Percentiles rank a stretch among this genome's conserved stretches.
phyloP scores from a whole-genome alignment of 2,113 vertebrate species.

The Synchiropus splendidus region DNA sequence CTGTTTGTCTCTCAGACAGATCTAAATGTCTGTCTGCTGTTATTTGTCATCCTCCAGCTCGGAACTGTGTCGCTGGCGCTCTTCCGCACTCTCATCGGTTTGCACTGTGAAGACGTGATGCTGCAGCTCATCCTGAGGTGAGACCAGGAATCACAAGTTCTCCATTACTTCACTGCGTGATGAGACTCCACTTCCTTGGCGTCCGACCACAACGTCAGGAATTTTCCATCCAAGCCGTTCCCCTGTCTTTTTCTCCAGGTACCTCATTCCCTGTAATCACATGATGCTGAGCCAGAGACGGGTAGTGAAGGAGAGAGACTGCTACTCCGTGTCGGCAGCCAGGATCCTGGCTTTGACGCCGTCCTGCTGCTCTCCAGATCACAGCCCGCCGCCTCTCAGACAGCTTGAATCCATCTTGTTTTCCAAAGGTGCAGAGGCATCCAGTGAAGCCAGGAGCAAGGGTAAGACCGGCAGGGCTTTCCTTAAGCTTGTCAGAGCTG shows the following conservation, averaged over 20 bases:
- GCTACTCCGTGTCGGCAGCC: constrained; percentile 85
- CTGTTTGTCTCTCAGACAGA: no score
- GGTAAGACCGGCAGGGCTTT: constrained; percentile 14
- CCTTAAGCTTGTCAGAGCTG: no score
- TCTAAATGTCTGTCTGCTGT: no score
- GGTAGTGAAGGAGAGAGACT: constrained; percentile 86
- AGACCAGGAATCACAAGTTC: constrained; percentile 16
- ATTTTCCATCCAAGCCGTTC: no score
- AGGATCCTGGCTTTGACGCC: constrained; percentile 86
- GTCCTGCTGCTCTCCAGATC: constrained; percentile 80
- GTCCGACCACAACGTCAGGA: no score
- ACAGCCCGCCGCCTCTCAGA: constrained; percentile 72
- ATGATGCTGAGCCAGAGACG: constrained; percentile 91
- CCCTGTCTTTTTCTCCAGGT: constrained; percentile 62
- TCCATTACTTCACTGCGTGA: no score
- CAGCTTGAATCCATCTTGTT: constrained; percentile 81
- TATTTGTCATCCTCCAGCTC: constrained; percentile 60
- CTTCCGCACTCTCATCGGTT: constrained; percentile 87
- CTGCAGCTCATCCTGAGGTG: constrained; percentile 88
- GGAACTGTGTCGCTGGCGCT: constrained; percentile 89
- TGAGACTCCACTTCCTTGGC: no score
- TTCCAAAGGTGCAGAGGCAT: constrained; percentile 66
- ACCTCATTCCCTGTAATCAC: constrained; percentile 94
- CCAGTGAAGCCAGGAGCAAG: constrained; percentile 10
- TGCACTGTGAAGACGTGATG: constrained; percentile 97